Evolutionary conservation across 1,140 invertebrate genomes (phyloP).

Genomic region (Pseudomyrmex concolor): DNA sequence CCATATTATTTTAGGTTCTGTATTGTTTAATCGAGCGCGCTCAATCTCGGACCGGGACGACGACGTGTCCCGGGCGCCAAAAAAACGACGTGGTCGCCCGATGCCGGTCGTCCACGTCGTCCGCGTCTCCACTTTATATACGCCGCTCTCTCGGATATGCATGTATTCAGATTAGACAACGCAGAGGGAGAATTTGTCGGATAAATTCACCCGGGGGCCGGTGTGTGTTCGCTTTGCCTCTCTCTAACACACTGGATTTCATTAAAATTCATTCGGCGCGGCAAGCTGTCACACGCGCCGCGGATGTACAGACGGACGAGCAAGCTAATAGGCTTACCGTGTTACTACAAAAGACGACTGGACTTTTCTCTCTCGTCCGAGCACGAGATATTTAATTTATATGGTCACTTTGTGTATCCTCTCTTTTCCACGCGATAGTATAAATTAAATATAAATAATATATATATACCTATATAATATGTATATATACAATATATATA

Average conservation of each 20-base stretch:
- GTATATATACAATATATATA: slow-evolving; percentile 37
- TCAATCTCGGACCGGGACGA: slow-evolving; percentile 32
- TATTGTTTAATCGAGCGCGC: slow-evolving; percentile 43
- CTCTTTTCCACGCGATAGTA: background rate
- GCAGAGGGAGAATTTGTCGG: slow-evolving; percentile 70
- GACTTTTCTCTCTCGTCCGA: slow-evolving; percentile 13
- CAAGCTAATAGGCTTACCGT: slow-evolving; percentile 66
- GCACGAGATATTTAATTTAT: background rate
- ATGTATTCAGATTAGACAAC: slow-evolving; percentile 70
- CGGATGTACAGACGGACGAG: slow-evolving; percentile 54
- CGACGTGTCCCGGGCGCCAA: background rate
- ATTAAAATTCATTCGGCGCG: slow-evolving; percentile 73
- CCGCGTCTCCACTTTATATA: slow-evolving; percentile 54
- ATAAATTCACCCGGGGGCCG: slow-evolving; percentile 66
- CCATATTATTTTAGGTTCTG: slow-evolving; percentile 20
- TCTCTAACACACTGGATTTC: slow-evolving; percentile 71
- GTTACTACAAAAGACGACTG: slow-evolving; percentile 57
- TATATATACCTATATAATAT: background rate
- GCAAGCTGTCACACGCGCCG: slow-evolving; percentile 69
- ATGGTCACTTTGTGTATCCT: no score
- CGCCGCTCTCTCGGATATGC: slow-evolving; percentile 56
- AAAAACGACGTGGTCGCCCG: slow-evolving; percentile 39
- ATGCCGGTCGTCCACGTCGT: slow-evolving; percentile 44
- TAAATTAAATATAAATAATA: slow-evolving; percentile 54
- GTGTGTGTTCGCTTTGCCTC: slow-evolving; percentile 19